Percentiles rank a stretch among this genome's conserved stretches.
Conservation (phyloP, 2,888 invertebrate species). For the Ganaspis brasiliensis region DNA sequence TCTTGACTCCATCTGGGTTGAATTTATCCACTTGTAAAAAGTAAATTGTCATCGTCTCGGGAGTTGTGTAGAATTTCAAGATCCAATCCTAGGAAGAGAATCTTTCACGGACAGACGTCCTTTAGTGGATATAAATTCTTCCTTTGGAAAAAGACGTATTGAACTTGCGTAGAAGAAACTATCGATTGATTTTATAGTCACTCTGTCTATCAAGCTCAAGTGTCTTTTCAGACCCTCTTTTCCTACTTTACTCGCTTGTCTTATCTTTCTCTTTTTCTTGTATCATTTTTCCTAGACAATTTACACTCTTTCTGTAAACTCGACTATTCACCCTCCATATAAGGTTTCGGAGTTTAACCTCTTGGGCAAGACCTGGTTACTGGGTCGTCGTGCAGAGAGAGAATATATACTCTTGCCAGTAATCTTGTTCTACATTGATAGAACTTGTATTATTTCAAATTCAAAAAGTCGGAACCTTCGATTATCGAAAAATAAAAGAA, state of each 20-base stretch:
- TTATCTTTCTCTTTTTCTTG: conserved; percentile 43
- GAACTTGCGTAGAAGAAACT: conserved; percentile 1
- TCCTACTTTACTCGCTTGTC: conserved; percentile 18
- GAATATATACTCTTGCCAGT: background rate
- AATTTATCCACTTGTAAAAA: background rate
- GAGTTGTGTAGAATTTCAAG: background rate
- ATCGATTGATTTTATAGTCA: conserved; percentile 38
- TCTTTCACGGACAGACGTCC: conserved; percentile 24
- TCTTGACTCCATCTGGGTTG: background rate
- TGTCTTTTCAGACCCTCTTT: conserved; percentile 14
- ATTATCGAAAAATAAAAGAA: background rate
- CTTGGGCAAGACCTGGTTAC: background rate
- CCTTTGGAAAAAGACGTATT: conserved; percentile 27
- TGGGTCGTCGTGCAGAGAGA: too few relatives aligned
- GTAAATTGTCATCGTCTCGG: background rate
- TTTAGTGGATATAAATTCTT: conserved; percentile 32
- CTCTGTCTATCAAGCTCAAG: conserved; percentile 41
- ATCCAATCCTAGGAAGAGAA: conserved; percentile 17
- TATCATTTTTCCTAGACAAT: conserved; percentile 29
- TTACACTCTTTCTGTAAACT: conserved; percentile 23
- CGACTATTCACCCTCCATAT: conserved; percentile 19
- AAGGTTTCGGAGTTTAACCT: conserved; percentile 21
- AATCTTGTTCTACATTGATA: conserved; percentile 7
- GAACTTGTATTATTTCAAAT: background rate
- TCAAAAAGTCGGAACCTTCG: too few relatives aligned